Conservation (phyloP, 2,113 vertebrate genomes). For the Motacilla alba region DNA sequence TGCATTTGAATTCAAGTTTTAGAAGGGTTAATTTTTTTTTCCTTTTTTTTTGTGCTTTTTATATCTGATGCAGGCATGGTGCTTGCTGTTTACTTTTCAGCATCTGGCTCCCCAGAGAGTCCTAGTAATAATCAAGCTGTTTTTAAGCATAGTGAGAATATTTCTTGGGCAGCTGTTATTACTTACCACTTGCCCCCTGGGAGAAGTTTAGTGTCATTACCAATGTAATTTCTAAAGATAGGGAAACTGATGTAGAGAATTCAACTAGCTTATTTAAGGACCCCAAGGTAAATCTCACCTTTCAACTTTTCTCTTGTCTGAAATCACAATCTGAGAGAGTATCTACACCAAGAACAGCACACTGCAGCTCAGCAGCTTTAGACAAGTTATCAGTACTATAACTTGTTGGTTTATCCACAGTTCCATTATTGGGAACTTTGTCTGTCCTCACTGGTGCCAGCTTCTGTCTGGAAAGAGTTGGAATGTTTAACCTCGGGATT, state of each 20-base stretch:
- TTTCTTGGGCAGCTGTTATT: neutral
- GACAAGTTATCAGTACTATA: neutral
- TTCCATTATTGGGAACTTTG: neutral
- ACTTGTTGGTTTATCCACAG: neutral
- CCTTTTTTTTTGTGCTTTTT: neutral
- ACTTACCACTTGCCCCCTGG: neutral
- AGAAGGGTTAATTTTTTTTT: neutral
- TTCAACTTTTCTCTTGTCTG: neutral
- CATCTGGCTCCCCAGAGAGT: neutral
- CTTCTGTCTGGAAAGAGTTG: neutral
- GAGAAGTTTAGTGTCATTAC: neutral
- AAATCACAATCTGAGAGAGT: neutral
- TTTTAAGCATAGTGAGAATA: neutral
- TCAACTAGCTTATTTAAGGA: neutral
- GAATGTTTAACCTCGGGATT: neutral
- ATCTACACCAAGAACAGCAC: neutral
- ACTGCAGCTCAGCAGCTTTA: neutral
- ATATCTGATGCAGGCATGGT: neutral
- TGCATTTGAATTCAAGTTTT: constrained; percentile 20
- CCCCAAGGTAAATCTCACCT: neutral
- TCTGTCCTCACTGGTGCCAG: neutral
- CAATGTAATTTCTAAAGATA: neutral
- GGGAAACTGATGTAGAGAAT: neutral
- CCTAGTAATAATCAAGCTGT: neutral
- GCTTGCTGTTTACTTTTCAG: neutral